Evolutionary conservation across 2,113 vertebrate species (phyloP).

Genomic region (Ammodytes dubius): DNA sequence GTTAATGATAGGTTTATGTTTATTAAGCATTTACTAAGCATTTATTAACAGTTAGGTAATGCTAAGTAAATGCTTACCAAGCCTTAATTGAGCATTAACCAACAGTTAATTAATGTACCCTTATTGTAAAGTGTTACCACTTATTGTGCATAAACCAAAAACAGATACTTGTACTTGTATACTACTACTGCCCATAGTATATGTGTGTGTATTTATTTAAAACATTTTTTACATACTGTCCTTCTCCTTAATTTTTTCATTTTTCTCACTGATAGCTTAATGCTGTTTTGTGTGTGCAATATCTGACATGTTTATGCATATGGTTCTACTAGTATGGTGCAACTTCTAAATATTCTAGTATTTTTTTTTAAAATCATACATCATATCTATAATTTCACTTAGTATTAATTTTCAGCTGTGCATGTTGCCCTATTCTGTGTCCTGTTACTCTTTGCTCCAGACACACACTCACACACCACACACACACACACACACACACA

Average conservation of each 20-base stretch:
- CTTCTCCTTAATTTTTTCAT: neutral
- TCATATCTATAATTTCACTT: neutral
- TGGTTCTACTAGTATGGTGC: neutral
- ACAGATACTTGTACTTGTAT: too few relatives aligned
- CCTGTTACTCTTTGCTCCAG: neutral
- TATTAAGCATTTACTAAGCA: too few relatives aligned
- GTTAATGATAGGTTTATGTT: too few relatives aligned
- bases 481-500: neutral
- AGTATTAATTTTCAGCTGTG: neutral
- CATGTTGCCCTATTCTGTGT: neutral
- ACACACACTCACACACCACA: conserved; percentile 19
- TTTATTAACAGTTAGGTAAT: too few relatives aligned
- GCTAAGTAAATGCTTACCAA: too few relatives aligned
- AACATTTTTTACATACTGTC: neutral
- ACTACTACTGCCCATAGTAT: neutral
- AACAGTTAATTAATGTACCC: too few relatives aligned
- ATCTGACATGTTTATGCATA: neutral
- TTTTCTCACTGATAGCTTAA: neutral
- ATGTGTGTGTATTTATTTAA: neutral
- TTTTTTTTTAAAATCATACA: neutral
- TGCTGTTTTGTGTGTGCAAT: neutral
- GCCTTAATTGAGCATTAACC: too few relatives aligned
- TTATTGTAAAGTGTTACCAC: too few relatives aligned
- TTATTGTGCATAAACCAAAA: neutral
- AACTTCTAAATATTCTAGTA: neutral